A percentile compares a stretch with the other conserved stretches of the same genome.
Evolutionary conservation across 2,888 invertebrate genomes (phyloP).

Genomic region (Amblyteles armatorius): DNA sequence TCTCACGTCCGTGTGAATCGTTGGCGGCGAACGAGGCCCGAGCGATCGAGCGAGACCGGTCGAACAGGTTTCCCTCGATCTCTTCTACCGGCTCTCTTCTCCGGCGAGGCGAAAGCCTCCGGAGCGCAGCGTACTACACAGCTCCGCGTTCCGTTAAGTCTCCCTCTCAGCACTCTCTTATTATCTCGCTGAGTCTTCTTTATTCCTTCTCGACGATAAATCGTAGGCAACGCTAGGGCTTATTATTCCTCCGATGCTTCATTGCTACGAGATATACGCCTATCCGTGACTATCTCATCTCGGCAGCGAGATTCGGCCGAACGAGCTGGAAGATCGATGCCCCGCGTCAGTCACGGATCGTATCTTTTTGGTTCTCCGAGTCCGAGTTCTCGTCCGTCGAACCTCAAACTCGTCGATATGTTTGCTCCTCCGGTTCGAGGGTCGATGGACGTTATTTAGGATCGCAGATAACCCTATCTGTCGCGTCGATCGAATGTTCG

Average conservation of each 20-base stretch:
- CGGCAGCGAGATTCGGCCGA: not conserved
- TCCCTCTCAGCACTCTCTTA: conserved; percentile 69
- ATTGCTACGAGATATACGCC: not conserved
- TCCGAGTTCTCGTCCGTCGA: not conserved
- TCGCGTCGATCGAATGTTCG: too few relatives aligned
- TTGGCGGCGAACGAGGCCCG: conserved; percentile 46
- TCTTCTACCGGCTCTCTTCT: conserved; percentile 57
- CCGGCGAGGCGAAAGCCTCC: conserved; percentile 80
- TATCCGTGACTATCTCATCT: not conserved
- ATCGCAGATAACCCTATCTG: too few relatives aligned
- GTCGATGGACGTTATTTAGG: not conserved
- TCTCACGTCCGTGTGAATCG: conserved; percentile 76
- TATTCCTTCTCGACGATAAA: conserved; percentile 45
- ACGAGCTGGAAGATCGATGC: not conserved
- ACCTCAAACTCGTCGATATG: not conserved
- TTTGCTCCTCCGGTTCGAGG: not conserved
- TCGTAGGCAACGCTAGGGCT: conserved; percentile 16
- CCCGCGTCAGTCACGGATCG: not conserved
- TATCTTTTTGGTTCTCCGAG: too few relatives aligned
- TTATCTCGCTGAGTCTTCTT: conserved; percentile 54
- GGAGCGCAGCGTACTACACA: conserved; percentile 27
- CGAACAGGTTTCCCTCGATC: conserved; percentile 80
- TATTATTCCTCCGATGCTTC: conserved; percentile 23
- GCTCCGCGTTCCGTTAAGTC: conserved; percentile 78
- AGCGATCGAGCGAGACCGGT: conserved; percentile 76